A percentile compares a stretch with the other conserved stretches of the same genome.
phyloP scores from a whole-genome alignment of 1,140 invertebrate genomes.

The Bombus balteatus region DNA sequence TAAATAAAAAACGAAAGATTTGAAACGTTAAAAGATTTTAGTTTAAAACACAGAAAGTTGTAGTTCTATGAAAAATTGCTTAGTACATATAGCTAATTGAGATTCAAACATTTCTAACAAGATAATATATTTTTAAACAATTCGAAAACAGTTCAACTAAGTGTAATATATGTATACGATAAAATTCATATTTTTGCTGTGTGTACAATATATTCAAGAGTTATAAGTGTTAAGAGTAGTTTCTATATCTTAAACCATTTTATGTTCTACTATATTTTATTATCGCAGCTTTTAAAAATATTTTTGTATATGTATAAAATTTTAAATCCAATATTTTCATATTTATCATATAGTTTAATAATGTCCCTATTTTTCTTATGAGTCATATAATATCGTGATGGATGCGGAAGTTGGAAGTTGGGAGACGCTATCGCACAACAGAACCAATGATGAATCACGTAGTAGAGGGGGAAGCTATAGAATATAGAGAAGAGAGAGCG shows the following conservation, averaged over 20 bases:
- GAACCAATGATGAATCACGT: constrained; percentile 28
- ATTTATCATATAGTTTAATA: neutral
- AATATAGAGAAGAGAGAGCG: constrained; percentile 25
- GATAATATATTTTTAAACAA: neutral
- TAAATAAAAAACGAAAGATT: too few species aligned
- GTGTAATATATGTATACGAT: neutral
- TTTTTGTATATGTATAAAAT: too few species aligned
- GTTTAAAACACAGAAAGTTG: too few species aligned
- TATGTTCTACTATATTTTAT: neutral
- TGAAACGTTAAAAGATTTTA: too few species aligned
- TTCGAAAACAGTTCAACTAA: neutral
- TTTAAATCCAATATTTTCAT: neutral
- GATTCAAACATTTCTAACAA: neutral
- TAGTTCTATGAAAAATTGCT: neutral
- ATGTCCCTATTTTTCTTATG: neutral
- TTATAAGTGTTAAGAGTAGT: neutral
- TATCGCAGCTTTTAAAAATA: neutral
- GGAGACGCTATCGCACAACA: neutral
- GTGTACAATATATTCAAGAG: neutral
- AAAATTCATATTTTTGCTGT: neutral
- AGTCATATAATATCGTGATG: neutral
- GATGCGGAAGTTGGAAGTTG: neutral
- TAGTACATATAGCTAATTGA: neutral
- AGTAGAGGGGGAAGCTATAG: constrained; percentile 24
- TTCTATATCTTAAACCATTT: neutral